A percentile compares a stretch with the other conserved stretches of the same genome.
Conservation (phyloP, 2,797 vertebrate species). For the Heteromormyrus szaboi region DNA sequence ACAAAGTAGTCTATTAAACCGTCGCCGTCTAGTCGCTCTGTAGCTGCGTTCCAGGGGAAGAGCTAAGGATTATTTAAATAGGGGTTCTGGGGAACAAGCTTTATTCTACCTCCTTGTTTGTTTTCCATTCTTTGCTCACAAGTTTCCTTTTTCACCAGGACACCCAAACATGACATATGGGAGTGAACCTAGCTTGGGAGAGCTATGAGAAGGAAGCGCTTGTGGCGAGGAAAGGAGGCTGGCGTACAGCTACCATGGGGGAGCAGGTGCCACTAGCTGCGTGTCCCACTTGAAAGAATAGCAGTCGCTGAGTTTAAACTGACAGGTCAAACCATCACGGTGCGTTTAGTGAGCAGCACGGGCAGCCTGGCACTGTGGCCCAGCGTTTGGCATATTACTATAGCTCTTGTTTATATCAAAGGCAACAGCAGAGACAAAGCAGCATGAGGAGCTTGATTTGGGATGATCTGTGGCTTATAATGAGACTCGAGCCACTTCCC, state of each 20-base stretch:
- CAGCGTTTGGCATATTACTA: background rate
- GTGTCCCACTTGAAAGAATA: background rate
- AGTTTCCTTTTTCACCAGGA: conserved; percentile 28
- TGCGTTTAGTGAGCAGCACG: background rate
- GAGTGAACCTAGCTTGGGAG: background rate
- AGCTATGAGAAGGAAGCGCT: background rate
- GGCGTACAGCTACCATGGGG: background rate
- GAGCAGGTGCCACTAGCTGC: background rate
- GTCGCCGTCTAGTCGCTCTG: conserved; percentile 30
- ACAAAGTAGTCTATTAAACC: conserved; percentile 41
- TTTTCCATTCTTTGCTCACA: conserved; percentile 53
- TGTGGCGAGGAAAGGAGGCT: background rate
- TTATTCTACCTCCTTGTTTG: conserved; percentile 48
- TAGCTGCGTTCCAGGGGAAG: conserved; percentile 39
- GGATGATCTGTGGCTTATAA: background rate
- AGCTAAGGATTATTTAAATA: conserved; percentile 60
- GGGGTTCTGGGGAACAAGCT: conserved; percentile 49
- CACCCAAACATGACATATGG: background rate
- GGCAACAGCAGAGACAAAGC: background rate
- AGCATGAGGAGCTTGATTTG: background rate
- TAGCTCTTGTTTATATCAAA: background rate
- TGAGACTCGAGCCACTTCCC: background rate
- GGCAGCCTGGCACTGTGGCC: background rate
- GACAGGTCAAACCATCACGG: background rate
- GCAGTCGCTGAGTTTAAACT: background rate